phyloP scores from a whole-genome alignment of 1,140 invertebrate genomes.

The Drosophila aff. region DNA sequence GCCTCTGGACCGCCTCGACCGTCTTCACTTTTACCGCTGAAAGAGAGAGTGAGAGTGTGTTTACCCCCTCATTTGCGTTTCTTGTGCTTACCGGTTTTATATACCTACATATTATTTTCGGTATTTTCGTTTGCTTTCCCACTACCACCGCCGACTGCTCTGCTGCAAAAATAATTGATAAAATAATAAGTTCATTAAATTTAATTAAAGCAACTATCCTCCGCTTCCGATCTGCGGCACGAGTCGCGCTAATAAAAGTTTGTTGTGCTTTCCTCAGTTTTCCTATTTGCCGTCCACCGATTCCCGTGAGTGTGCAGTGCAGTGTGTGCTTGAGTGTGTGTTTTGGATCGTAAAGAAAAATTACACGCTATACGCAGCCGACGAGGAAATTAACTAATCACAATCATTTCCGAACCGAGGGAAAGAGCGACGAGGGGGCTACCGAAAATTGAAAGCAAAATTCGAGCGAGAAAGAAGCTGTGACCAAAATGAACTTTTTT shows the following conservation, averaged over 20 bases:
- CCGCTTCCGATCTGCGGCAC: constrained; percentile 72
- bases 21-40: constrained; percentile 75
- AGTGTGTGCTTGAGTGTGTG: constrained; percentile 30
- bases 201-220: constrained; percentile 70
- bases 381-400: constrained; percentile 57
- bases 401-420: constrained; percentile 18
- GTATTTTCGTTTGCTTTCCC: constrained; percentile 45
- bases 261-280: constrained; percentile 51
- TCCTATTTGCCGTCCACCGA: constrained; percentile 11
- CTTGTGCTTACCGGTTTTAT: constrained; percentile 71
- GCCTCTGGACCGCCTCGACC: constrained; percentile 13
- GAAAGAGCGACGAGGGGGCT: constrained; percentile 2
- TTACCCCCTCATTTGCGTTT: constrained; percentile 78
- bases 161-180: constrained; percentile 41
- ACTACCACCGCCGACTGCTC: constrained; percentile 12
- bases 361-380: constrained; percentile 51
- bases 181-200: constrained; percentile 77
- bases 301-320: constrained; percentile 10
- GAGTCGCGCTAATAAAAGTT: constrained; percentile 63
- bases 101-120: constrained; percentile 30
- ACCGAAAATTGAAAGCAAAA: constrained; percentile 41
- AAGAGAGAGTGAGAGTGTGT: constrained; percentile 80
- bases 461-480: constrained; percentile 30
- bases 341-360: constrained; percentile 45
- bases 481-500: constrained; percentile 81